phyloP scores from a whole-genome alignment of 92 coral and sea anemone species.

The Phenganax stokvisi region DNA sequence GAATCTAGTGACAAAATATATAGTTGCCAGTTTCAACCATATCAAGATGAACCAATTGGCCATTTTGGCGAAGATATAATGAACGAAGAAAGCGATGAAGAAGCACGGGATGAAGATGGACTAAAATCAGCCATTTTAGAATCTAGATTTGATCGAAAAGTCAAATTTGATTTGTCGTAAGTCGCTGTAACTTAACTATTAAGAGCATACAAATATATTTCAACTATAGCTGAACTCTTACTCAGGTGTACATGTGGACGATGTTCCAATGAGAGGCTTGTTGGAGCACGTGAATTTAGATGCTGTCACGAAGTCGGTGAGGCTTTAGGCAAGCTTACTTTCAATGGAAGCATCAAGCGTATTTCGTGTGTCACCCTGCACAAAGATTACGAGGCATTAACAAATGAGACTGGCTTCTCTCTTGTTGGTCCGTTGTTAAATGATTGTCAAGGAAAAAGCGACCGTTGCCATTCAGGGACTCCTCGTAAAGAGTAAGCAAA shows the following conservation, averaged over 20 bases:
- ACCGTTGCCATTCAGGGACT: no score
- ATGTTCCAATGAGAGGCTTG: conserved; percentile 1
- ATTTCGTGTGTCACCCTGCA: neutral
- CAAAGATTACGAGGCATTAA: no score
- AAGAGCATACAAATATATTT: neutral
- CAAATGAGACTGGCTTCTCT: no score
- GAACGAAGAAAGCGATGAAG: conserved; percentile 3
- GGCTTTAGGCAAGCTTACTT: neutral
- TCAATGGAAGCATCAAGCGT: neutral
- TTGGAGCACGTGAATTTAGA: neutral
- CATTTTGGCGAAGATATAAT: conserved; percentile 6
- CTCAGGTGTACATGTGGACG: conserved; percentile 4
- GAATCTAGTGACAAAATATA: neutral
- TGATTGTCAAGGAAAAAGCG: no score
- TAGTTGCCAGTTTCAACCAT: neutral
- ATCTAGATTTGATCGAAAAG: conserved; percentile 5
- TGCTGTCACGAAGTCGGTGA: neutral
- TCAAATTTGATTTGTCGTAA: neutral
- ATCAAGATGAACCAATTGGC: conserved; percentile 3
- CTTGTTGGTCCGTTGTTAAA: no score
- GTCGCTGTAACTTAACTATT: neutral
- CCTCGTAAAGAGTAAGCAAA: no score
- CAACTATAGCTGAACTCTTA: neutral
- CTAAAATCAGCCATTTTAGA: neutral
- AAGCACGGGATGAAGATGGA: conserved; percentile 6